Evolutionary conservation across 2,888 invertebrate species (phyloP), one percentile per base, ranked within the genome.

Genomic region (Liodrosophila aerea): DNA sequence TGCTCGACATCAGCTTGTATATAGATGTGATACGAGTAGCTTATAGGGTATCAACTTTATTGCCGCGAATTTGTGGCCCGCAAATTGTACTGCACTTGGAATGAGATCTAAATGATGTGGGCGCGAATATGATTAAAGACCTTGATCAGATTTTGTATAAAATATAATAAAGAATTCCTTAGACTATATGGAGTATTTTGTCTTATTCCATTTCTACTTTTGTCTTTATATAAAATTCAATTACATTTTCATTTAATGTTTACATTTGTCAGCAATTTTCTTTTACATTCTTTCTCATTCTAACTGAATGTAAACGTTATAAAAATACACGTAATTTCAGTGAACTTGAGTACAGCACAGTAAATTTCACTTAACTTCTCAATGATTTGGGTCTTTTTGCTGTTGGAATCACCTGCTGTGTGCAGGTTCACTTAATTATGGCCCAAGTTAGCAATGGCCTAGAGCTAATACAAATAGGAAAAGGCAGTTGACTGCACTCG

Each of bases 1-100:
- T 77, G 70, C 29, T 59, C 33, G 22, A 22, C 22, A 40, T 57
- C 60, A 63, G 47, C 46, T 63, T 50, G 40, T 49, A 60, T 37
- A 53, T 33, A 33, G n/a, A 41, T 52, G 30, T 43, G 11, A 53
- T 16, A 44, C 15, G 16, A 30, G 29, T 39, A 31, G 36, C 34
- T 34, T 59, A 64, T 36, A 47, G 43, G 27, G 39, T 12, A 40
- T 40, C 7, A 39, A 37, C 47, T 45, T 64, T 34, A 64, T 71
- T 71, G 56, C 40, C 47, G 57, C 36, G 60, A 62, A 34, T 72
- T 65, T 70, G 37, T 46, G 27, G 49, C 39, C 30, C 13, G 22
- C 22, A 59, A 70, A 61, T 62, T 74, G 52, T 43, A 45, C 41
- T 47, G 52, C 53, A 43, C 57, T 53, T 43, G 53, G 33, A 29